These are phyloP conservation scores for Tipula confusa DNA, from an alignment of 2,888 invertebrate species.

Conservation along the genomic window DNA sequence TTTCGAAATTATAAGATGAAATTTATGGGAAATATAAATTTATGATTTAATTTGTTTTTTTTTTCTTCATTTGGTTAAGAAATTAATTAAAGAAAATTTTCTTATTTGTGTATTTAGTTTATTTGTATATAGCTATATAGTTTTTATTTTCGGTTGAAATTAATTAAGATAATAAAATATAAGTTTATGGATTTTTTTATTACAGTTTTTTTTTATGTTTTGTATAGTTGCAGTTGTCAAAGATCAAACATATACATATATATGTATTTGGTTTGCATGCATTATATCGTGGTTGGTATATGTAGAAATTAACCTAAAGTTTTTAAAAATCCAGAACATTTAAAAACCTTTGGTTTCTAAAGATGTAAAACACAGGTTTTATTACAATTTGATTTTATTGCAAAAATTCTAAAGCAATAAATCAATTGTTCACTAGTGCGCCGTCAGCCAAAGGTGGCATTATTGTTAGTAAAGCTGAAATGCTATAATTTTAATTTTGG, in stretches of 20 bases:
- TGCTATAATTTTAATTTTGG: too few relatives aligned
- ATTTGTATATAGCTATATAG: too few relatives aligned
- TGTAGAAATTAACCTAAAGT: too few relatives aligned
- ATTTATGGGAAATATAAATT: constrained; percentile 20
- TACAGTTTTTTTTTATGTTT: not conserved
- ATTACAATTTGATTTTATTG: too few relatives aligned
- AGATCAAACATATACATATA: too few relatives aligned
- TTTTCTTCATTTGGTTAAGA: not conserved
- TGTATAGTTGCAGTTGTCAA: not conserved
- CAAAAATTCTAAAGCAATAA: too few relatives aligned
- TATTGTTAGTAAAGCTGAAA: too few relatives aligned
- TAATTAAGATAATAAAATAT: constrained; percentile 25
- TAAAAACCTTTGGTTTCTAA: too few relatives aligned
- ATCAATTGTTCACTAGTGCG: too few relatives aligned
- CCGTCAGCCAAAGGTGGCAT: too few relatives aligned
- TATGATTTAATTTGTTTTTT: constrained; percentile 13
- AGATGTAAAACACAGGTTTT: too few relatives aligned
- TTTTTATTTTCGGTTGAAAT: constrained; percentile 4
- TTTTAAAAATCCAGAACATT: too few relatives aligned
- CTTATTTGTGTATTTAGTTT: not conserved
- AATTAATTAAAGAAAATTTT: constrained; percentile 25
- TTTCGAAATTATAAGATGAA: not conserved
- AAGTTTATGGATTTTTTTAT: constrained; percentile 15
- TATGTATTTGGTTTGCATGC: not conserved
- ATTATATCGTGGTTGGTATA: not conserved